These are phyloP conservation scores for Brachynemurus nebulosus DNA, from an alignment of 2,888 invertebrate genomes.

Conservation along the genomic window DNA sequence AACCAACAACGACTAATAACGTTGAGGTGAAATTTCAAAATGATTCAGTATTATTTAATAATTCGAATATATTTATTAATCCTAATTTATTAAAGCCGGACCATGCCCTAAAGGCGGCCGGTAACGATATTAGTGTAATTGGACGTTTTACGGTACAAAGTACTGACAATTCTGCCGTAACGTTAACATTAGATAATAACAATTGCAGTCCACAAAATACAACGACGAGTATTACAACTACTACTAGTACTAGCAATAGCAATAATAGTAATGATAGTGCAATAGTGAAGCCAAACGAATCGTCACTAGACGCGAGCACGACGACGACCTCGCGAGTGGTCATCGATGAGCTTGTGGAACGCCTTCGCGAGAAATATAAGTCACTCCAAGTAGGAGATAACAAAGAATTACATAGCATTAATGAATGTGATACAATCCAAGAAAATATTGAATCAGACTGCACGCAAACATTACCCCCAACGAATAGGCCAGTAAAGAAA, in stretches of 20 bases:
- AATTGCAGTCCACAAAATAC: background rate
- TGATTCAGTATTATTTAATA: slow-evolving; percentile 5
- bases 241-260: background rate
- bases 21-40: background rate
- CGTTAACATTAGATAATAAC: too few species aligned
- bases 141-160: slow-evolving; percentile 17
- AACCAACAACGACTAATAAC: background rate
- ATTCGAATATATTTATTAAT: slow-evolving; percentile 28
- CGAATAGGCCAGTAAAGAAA: background rate
- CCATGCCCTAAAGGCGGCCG: too few species aligned
- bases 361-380: slow-evolving; percentile 31
- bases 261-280: background rate
- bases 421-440: slow-evolving; percentile 9
- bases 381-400: slow-evolving; percentile 6
- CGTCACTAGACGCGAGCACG: too few species aligned
- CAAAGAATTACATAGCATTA: slow-evolving; percentile 7
- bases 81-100: slow-evolving; percentile 28
- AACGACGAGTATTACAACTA: background rate
- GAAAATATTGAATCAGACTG: slow-evolving; percentile 7
- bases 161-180: slow-evolving; percentile 1
- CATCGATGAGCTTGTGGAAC: slow-evolving; percentile 31
- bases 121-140: slow-evolving; percentile 14
- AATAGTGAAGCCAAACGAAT: background rate
- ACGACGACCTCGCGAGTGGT: slow-evolving; percentile 16
- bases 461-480: slow-evolving; percentile 3